These are phyloP conservation scores for Spongilla lacustris DNA, from an alignment of 37 sponge, comb jelly and placozoan species.

Conservation along the genomic window DNA sequence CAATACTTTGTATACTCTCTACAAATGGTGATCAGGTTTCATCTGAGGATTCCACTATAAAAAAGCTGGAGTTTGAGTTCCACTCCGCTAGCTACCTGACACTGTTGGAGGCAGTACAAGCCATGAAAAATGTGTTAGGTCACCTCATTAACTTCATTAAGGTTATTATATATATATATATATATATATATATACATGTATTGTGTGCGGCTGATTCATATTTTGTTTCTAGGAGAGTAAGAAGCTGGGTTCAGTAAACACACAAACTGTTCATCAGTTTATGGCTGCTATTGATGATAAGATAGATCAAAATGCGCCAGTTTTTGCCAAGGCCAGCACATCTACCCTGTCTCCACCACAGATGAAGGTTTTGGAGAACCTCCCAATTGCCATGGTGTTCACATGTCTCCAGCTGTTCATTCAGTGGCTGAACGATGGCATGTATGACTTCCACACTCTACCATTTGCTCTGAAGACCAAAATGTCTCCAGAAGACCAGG, in stretches of 20 bases:
- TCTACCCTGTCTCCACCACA: constrained; percentile 17
- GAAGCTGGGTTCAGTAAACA: too few relatives aligned
- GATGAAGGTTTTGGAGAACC: constrained; percentile 10
- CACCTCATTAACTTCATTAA: constrained; percentile 30
- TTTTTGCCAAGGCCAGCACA: constrained; percentile 39
- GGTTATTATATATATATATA: too few relatives aligned
- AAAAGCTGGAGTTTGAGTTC: constrained; percentile 75
- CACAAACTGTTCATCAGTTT: too few relatives aligned
- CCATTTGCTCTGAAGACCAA: constrained; percentile 68
- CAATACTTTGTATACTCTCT: not conserved
- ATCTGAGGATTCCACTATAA: constrained; percentile 19
- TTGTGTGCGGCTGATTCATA: too few relatives aligned
- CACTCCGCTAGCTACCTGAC: constrained; percentile 68
- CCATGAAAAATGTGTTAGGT: constrained; percentile 55
- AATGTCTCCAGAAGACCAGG: constrained; percentile 25
- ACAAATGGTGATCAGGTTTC: not conserved
- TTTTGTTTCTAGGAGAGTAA: too few relatives aligned
- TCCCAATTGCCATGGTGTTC: constrained; percentile 24
- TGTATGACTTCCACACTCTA: constrained; percentile 73
- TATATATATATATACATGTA: too few relatives aligned
- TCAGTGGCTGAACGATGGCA: constrained; percentile 66
- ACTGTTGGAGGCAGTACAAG: constrained; percentile 59
- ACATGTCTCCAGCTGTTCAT: constrained; percentile 48
- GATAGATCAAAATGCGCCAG: not conserved
- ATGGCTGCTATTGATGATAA: too few relatives aligned